phyloP scores from a whole-genome alignment of 2,888 invertebrate species.

The Ichneumoninae sp. region DNA sequence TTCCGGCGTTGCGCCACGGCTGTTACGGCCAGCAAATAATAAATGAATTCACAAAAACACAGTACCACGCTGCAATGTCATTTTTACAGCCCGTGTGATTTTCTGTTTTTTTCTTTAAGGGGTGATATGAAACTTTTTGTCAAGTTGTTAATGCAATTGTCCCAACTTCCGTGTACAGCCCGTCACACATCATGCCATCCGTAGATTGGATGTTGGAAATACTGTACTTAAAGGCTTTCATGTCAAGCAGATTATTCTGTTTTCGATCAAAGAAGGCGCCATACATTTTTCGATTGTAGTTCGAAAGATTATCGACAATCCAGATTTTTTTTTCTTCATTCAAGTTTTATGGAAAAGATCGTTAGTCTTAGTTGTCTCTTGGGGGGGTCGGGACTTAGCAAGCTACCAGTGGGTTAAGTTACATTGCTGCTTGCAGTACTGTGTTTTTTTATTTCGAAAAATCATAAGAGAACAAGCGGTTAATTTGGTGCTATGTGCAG shows the following conservation, averaged over 20 bases:
- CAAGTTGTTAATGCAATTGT: neutral
- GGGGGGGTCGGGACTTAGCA: conserved; percentile 17
- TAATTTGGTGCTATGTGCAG: conserved; percentile 71
- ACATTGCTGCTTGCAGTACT: conserved; percentile 72
- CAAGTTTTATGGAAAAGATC: neutral
- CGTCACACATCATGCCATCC: neutral
- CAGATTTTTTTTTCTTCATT: neutral
- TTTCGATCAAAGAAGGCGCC: neutral
- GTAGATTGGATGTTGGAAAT: neutral
- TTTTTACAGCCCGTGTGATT: conserved; percentile 3
- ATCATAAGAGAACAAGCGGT: conserved; percentile 79
- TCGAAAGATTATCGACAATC: neutral
- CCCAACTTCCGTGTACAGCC: conserved; percentile 3
- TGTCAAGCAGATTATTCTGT: neutral
- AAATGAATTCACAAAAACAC: conserved; percentile 75
- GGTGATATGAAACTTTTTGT: neutral
- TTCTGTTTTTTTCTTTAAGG: neutral
- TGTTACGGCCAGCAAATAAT: conserved; percentile 82
- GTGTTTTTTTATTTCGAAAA: conserved; percentile 71
- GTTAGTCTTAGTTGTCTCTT: neutral
- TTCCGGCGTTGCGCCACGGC: conserved; percentile 81
- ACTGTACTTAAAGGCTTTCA: neutral
- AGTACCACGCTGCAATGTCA: conserved; percentile 48
- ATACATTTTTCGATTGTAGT: neutral
- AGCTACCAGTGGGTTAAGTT: conserved; percentile 20